A percentile compares a stretch with the other conserved stretches of the same genome.
phyloP scores from a whole-genome alignment of 2,113 vertebrate species.

The Perccottus glenii region DNA sequence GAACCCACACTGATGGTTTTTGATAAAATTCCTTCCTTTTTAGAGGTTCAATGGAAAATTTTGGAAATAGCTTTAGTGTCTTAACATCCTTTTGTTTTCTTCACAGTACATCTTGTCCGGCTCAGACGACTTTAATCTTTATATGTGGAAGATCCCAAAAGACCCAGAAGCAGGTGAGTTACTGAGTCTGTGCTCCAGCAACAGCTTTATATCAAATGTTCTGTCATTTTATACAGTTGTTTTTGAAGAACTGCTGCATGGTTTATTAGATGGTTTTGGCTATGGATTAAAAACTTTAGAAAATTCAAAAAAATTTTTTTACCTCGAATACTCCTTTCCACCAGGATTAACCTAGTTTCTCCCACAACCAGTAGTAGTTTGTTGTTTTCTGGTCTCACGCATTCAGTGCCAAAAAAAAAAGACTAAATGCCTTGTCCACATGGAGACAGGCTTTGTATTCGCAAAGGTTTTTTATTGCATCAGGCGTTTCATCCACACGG shows the following conservation, averaged over 20 bases:
- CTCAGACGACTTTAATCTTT: conserved; percentile 98
- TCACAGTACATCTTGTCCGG: conserved; percentile 96
- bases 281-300: not conserved
- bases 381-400: too few relatives aligned
- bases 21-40: not conserved
- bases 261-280: not conserved
- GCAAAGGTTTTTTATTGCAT: too few relatives aligned
- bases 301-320: not conserved
- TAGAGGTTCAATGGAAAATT: conserved; percentile 12
- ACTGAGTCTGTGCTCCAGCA: not conserved
- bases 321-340: not conserved
- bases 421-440: too few relatives aligned
- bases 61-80: conserved; percentile 2
- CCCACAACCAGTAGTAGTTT: too few relatives aligned
- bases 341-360: not conserved
- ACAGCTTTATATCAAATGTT: not conserved
- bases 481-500: too few relatives aligned
- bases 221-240: not conserved
- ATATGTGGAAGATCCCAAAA: conserved; percentile 99
- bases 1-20: conserved; percentile 6
- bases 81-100: conserved; percentile 32
- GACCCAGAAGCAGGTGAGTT: conserved; percentile 91
- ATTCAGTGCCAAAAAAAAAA: too few relatives aligned
- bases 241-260: not conserved
- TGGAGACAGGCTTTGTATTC: too few relatives aligned